Evolutionary conservation across 2,797 vertebrate genomes (phyloP).

Genomic region (Garrulus glandarius): DNA sequence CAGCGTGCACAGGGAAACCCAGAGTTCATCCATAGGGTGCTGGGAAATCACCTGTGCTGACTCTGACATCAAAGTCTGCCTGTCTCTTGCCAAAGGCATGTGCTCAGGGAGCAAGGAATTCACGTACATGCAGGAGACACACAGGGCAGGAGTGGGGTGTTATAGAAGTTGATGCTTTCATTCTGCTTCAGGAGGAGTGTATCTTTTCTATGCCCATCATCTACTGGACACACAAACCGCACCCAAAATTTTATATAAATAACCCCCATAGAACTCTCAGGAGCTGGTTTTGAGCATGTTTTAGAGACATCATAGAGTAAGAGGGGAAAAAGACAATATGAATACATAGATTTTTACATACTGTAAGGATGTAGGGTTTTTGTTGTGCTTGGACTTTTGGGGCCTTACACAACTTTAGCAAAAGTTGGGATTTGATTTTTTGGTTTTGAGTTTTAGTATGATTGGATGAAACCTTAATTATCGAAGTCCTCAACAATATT

Average conservation of each 20-base stretch:
- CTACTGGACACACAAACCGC: not conserved
- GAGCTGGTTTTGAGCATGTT: not conserved
- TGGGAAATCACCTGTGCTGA: not conserved
- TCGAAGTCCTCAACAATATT: not conserved
- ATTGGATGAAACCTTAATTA: not conserved
- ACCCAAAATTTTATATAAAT: not conserved
- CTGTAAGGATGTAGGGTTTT: not conserved
- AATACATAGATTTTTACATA: not conserved
- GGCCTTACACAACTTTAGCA: not conserved
- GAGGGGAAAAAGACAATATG: not conserved
- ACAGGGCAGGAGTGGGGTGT: fast-evolving
- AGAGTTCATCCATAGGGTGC: fast-evolving
- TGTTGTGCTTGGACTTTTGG: not conserved
- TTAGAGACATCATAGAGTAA: not conserved
- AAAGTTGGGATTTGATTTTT: not conserved
- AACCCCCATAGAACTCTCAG: not conserved
- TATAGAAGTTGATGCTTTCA: not conserved
- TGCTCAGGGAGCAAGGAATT: not conserved
- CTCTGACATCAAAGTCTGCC: not conserved
- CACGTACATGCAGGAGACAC: fast-evolving
- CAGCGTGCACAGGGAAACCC: not conserved
- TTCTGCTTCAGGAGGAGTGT: not conserved
- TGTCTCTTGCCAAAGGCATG: fast-evolving
- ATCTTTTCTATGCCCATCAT: not conserved
- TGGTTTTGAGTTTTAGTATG: not conserved